Percentiles rank a stretch among this genome's conserved stretches.
Evolutionary conservation across 2,888 invertebrate species (phyloP).

Genomic region (Tuberolachnus salignus): DNA sequence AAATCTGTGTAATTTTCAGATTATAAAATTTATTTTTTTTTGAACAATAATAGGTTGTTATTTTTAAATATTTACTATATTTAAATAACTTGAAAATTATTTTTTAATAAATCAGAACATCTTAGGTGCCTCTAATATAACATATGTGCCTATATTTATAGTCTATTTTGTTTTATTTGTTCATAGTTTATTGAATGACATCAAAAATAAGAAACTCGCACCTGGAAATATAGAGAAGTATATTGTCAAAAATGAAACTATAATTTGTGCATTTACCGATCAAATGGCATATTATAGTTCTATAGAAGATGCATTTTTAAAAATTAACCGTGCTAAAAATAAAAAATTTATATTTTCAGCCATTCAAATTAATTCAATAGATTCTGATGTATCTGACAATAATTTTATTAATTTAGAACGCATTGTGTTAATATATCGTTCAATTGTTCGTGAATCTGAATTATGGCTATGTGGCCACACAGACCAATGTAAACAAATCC

Average conservation of each 20-base stretch:
- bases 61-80: too few species aligned
- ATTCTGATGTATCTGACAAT: background rate
- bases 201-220: background rate
- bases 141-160: background rate
- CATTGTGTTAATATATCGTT: conserved; percentile 26
- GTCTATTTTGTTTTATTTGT: background rate
- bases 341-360: background rate
- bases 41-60: too few species aligned
- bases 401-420: background rate
- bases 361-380: conserved; percentile 9
- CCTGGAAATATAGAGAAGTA: background rate
- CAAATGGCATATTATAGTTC: background rate
- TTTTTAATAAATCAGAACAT: background rate
- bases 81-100: too few species aligned
- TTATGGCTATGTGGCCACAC: conserved; percentile 35
- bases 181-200: conserved; percentile 16
- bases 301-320: conserved; percentile 3
- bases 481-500: background rate
- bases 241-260: background rate
- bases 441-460: background rate
- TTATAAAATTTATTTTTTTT: too few species aligned
- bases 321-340: background rate
- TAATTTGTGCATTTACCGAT: background rate
- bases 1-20: too few species aligned
- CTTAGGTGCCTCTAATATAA: too few species aligned